These are phyloP conservation scores for Gymnoscopelus braueri DNA, from an alignment of 2,797 vertebrate species.

Conservation along the genomic window DNA sequence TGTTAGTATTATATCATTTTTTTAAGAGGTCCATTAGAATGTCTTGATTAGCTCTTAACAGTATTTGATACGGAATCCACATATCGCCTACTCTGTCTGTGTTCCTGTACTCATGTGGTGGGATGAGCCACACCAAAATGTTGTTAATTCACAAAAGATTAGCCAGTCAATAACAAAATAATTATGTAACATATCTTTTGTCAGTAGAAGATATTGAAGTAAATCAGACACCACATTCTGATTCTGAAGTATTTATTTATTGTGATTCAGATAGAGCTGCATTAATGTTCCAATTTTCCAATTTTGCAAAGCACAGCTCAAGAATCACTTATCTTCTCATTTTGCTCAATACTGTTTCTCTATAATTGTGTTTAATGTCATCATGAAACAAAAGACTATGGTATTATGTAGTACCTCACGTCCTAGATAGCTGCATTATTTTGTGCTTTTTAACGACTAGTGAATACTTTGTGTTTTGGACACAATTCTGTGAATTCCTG, in stretches of 20 bases:
- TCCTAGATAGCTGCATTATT: slow-evolving; percentile 52
- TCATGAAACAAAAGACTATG: slow-evolving; percentile 43
- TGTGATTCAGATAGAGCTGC: slow-evolving; percentile 48
- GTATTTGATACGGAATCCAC: slow-evolving; percentile 28
- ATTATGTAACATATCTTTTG: slow-evolving; percentile 11
- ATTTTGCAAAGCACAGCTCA: slow-evolving; percentile 39
- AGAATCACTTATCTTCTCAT: slow-evolving; percentile 29
- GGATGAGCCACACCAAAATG: slow-evolving; percentile 17
- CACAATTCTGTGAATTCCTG: slow-evolving; percentile 71
- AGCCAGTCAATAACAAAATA: slow-evolving; percentile 26
- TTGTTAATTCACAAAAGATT: slow-evolving; percentile 26
- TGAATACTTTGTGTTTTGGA: slow-evolving; percentile 60
- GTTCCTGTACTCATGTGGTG: not conserved
- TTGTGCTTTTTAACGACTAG: slow-evolving; percentile 52
- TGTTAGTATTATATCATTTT: slow-evolving; percentile 28
- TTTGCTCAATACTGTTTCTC: slow-evolving; percentile 29
- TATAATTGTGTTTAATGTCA: slow-evolving; percentile 29
- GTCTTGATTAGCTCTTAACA: slow-evolving; percentile 30
- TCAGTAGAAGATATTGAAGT: slow-evolving; percentile 29
- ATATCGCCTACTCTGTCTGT: slow-evolving; percentile 16
- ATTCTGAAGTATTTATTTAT: slow-evolving; percentile 76
- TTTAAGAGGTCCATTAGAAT: slow-evolving; percentile 9
- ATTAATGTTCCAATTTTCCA: slow-evolving; percentile 40
- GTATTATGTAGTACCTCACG: slow-evolving; percentile 63
- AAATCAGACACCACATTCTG: slow-evolving; percentile 48